A percentile compares a stretch with the other conserved stretches of the same genome.
Evolutionary conservation across 2,113 vertebrate species (phyloP).

Genomic region (Eidolon helvum): DNA sequence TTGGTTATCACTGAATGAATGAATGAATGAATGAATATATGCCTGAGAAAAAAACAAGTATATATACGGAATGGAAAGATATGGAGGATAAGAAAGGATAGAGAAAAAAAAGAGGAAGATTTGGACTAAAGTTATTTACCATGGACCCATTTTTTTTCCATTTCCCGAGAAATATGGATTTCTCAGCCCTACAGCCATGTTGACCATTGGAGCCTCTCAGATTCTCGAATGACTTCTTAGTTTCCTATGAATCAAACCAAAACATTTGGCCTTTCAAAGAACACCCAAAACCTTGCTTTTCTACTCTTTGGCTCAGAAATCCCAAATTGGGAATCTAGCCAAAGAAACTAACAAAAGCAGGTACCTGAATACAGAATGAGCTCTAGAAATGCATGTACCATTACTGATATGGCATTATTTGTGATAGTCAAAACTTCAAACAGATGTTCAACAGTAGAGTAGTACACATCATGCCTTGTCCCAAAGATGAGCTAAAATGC

Average conservation of each 20-base stretch:
- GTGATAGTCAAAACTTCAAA: not conserved
- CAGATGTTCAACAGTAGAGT: not conserved
- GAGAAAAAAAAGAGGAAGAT: not conserved
- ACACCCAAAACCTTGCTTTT: not conserved
- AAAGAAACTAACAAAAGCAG: not conserved
- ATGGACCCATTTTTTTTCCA: not conserved
- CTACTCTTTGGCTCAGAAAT: not conserved
- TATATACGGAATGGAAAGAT: not conserved
- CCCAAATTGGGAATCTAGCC: not conserved
- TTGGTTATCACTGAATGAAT: not conserved
- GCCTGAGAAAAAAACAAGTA: not conserved
- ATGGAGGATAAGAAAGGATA: not conserved
- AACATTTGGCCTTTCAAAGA: not conserved
- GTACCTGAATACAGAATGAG: not conserved
- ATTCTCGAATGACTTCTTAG: not conserved
- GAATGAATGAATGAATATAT: not conserved
- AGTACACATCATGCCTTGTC: too few species aligned
- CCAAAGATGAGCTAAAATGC: not conserved
- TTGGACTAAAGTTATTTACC: not conserved
- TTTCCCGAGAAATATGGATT: not conserved
- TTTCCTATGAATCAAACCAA: not conserved
- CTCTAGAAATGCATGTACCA: not conserved
- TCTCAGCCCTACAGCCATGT: not conserved
- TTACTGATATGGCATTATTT: not conserved
- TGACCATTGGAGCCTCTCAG: not conserved